phyloP scores from a whole-genome alignment of 2,888 invertebrate genomes.

The Melipona bicolor region DNA sequence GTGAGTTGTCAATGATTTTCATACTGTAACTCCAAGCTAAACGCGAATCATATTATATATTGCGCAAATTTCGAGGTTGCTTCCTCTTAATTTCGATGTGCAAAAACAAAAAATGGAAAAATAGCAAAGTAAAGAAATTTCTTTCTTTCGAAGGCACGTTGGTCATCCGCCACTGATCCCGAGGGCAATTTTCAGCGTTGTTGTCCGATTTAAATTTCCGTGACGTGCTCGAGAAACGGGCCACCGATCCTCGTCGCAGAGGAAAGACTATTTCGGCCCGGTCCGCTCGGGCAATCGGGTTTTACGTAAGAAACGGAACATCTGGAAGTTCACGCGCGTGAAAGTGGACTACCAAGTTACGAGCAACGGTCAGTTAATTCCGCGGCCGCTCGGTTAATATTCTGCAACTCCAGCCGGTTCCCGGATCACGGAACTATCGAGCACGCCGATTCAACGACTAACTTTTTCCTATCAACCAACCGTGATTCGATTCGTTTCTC shows the following conservation, averaged over 20 bases:
- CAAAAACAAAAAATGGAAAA: background rate
- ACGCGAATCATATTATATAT: too few species aligned
- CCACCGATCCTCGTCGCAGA: constrained; percentile 21
- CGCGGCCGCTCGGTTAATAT: constrained; percentile 77
- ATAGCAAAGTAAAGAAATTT: constrained; percentile 10
- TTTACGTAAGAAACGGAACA: constrained; percentile 81
- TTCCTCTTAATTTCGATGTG: background rate
- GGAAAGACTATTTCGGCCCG: constrained; percentile 52
- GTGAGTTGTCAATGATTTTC: background rate
- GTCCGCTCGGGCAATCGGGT: constrained; percentile 52
- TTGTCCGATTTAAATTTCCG: constrained; percentile 43
- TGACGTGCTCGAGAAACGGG: constrained; percentile 15
- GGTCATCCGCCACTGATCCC: constrained; percentile 17
- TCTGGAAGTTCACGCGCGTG: constrained; percentile 79
- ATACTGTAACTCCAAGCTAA: too few species aligned
- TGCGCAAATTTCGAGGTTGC: too few species aligned
- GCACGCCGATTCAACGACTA: constrained; percentile 13
- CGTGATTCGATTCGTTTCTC: constrained; percentile 11
- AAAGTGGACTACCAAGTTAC: constrained; percentile 78
- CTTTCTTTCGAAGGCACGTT: background rate
- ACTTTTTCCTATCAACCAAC: constrained; percentile 19
- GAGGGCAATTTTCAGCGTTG: constrained; percentile 30
- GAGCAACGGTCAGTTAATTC: constrained; percentile 81
- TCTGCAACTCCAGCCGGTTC: constrained; percentile 73
- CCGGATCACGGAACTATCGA: constrained; percentile 52